These are phyloP conservation scores for Meganola albula DNA, from an alignment of 2,888 invertebrate species.

Conservation along the genomic window DNA sequence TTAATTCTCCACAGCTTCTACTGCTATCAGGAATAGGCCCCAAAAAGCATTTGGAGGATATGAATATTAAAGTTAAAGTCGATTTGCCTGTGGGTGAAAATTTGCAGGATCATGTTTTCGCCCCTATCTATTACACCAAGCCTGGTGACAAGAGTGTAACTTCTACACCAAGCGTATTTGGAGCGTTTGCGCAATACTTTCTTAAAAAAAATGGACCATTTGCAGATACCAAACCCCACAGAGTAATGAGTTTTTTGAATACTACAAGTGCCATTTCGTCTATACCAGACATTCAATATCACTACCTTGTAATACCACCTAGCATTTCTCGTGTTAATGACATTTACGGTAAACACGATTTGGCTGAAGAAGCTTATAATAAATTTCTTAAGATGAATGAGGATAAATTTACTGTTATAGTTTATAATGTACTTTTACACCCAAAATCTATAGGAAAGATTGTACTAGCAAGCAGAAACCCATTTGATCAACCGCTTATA, in stretches of 20 bases:
- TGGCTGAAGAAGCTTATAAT: constrained; percentile 36
- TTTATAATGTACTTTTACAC: constrained; percentile 78
- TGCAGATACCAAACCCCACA: constrained; percentile 54
- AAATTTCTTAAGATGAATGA: constrained; percentile 41
- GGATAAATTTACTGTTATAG: constrained; percentile 48
- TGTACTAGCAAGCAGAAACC: constrained; percentile 80
- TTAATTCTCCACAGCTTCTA: constrained; percentile 84
- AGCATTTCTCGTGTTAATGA: constrained; percentile 38
- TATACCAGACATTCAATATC: constrained; percentile 48
- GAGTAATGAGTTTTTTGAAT: constrained; percentile 46
- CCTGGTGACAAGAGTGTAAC: constrained; percentile 34
- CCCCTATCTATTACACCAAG: constrained; percentile 50
- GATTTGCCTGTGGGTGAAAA: constrained; percentile 9
- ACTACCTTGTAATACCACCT: constrained; percentile 45
- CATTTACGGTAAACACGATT: constrained; percentile 34
- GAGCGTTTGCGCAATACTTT: constrained; percentile 60
- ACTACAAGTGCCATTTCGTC: constrained; percentile 42
- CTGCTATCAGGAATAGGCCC: constrained; percentile 81
- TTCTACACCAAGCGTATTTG: constrained; percentile 37
- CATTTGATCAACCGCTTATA: constrained; percentile 80
- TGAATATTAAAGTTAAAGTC: constrained; percentile 24
- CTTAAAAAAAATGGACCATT: constrained; percentile 66
- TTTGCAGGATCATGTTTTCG: constrained; percentile 51
- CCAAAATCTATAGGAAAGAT: constrained; percentile 83
- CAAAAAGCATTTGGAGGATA: constrained; percentile 46